phyloP scores from a whole-genome alignment of 2,797 vertebrate genomes.

The Lepus oiostolus region DNA sequence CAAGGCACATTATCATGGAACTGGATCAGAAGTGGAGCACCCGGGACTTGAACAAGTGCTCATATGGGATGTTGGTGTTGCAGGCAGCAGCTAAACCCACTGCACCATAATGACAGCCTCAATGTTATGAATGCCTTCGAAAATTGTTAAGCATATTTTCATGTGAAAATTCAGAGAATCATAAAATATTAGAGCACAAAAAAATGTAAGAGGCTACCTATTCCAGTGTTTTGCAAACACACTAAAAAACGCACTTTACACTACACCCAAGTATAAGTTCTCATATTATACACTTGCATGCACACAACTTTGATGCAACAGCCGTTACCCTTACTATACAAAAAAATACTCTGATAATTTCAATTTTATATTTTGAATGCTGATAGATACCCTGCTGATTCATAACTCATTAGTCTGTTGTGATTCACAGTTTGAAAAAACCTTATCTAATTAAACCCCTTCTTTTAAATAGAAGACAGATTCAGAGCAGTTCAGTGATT shows the following conservation, averaged over 20 bases:
- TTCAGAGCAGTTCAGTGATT: neutral
- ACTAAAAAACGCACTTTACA: slow-evolving; percentile 25
- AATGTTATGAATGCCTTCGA: neutral
- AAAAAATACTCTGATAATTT: neutral
- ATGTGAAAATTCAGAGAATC: slow-evolving; percentile 6
- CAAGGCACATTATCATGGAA: too few relatives aligned
- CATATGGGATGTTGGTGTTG: too few relatives aligned
- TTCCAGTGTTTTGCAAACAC: neutral
- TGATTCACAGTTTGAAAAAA: neutral
- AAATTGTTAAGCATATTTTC: neutral
- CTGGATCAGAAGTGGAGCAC: too few relatives aligned
- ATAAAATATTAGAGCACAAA: neutral
- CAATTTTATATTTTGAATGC: neutral
- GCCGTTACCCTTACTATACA: neutral
- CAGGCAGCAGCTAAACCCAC: too few relatives aligned
- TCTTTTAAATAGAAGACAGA: neutral
- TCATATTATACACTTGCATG: neutral
- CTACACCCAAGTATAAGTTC: neutral
- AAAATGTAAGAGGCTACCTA: neutral
- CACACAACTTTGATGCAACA: neutral
- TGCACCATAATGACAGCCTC: too few relatives aligned
- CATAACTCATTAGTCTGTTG: neutral
- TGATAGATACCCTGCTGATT: neutral
- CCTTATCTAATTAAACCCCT: neutral
- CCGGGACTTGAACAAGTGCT: too few relatives aligned